Percentiles rank a stretch among this genome's conserved stretches.
phyloP scores from a whole-genome alignment of 1,140 invertebrate genomes.

The Leptinotarsa defecta region DNA sequence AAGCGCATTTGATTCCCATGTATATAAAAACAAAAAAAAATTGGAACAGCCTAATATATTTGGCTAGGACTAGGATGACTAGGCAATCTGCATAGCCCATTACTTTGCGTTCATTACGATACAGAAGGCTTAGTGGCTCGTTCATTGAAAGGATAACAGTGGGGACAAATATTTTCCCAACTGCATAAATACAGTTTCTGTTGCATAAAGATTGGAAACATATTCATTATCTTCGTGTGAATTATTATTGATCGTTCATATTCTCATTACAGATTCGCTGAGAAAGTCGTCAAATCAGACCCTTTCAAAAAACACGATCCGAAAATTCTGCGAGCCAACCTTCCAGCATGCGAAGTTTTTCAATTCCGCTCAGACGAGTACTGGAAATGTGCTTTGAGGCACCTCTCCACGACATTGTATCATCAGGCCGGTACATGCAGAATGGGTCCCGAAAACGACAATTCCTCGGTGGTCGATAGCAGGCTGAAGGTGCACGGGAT shows the following conservation, averaged over 20 bases:
- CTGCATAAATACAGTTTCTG: too few species aligned
- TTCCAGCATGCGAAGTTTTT: conserved; percentile 68
- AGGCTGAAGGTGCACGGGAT: conserved; percentile 54
- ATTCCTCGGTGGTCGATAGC: conserved; percentile 54
- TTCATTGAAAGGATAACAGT: too few species aligned
- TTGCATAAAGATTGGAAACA: too few species aligned
- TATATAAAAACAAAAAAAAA: too few species aligned
- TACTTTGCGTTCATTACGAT: too few species aligned
- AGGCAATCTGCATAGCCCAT: too few species aligned
- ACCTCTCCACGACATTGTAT: conserved; percentile 71
- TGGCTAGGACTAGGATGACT: too few species aligned
- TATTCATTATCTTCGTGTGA: too few species aligned
- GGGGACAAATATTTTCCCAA: too few species aligned
- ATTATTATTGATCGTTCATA: not conserved
- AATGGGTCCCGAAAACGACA: conserved; percentile 58
- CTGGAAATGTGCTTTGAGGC: conserved; percentile 67
- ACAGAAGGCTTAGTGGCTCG: too few species aligned
- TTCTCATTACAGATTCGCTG: conserved; percentile 65
- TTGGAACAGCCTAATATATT: too few species aligned
- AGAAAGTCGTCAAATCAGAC: conserved; percentile 49
- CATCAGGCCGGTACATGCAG: conserved; percentile 71
- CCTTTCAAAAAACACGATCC: conserved; percentile 56
- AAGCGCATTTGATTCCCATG: too few species aligned
- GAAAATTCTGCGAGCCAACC: conserved; percentile 62
- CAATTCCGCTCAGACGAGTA: conserved; percentile 68